Percentiles rank a stretch among this genome's conserved stretches.
These are phyloP conservation scores for Apostichopus japonicus DNA, from an alignment of 35 echinoderm and acorn worm genomes.

Conservation along the genomic window DNA sequence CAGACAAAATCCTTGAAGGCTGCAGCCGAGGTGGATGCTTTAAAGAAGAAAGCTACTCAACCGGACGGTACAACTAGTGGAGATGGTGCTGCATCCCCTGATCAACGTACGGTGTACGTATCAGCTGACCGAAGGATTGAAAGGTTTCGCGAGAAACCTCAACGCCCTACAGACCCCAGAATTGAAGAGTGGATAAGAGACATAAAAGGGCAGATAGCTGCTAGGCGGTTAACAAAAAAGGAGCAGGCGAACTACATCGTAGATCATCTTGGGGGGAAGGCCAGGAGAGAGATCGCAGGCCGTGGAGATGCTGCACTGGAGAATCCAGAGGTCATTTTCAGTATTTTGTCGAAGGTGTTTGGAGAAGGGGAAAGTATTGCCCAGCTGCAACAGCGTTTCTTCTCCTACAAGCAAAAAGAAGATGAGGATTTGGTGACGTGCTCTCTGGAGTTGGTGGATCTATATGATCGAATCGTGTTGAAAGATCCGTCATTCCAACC, in stretches of 20 bases:
- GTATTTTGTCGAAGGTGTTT: slow-evolving; percentile 64
- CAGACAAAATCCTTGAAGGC: no score
- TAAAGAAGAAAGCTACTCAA: no score
- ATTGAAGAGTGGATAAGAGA: no score
- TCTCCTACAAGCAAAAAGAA: slow-evolving; percentile 29
- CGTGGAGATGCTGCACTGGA: slow-evolving; percentile 3
- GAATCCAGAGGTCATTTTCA: slow-evolving; percentile 53
- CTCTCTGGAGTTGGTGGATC: slow-evolving; percentile 23
- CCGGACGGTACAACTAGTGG: no score
- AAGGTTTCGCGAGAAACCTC: no score
- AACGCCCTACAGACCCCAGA: no score
- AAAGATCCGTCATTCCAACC: no score
- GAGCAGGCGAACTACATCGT: slow-evolving; percentile 43
- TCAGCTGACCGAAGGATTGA: no score
- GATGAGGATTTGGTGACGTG: slow-evolving; percentile 12
- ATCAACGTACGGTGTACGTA: no score
- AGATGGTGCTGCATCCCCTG: no score
- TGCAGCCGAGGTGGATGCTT: no score
- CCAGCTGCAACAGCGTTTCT: slow-evolving; percentile 71
- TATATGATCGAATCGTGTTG: slow-evolving; percentile 59
- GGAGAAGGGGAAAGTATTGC: slow-evolving; percentile 66
- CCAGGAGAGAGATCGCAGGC: slow-evolving; percentile 48
- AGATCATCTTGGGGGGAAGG: slow-evolving; percentile 58
- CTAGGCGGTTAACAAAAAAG: not conserved
- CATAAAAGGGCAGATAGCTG: slow-evolving; percentile 15